These are phyloP conservation scores for Eleginops maclovinus DNA, from an alignment of 2,113 vertebrate genomes.

Conservation along the genomic window DNA sequence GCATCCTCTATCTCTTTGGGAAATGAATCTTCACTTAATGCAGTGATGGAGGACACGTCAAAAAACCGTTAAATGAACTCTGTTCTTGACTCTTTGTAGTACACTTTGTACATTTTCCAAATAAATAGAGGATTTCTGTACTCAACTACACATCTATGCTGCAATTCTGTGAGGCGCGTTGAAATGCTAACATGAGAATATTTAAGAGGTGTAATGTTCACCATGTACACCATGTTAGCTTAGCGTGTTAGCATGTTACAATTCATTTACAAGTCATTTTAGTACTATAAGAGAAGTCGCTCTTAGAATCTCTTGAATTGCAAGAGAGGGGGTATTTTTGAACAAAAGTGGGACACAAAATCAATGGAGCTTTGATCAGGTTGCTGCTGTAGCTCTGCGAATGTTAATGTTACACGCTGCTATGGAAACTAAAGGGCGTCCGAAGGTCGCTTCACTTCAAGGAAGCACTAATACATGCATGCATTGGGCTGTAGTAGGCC, in stretches of 20 bases:
- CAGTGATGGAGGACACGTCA: background rate
- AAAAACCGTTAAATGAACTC: conserved; percentile 21
- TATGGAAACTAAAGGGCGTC: conserved; percentile 79
- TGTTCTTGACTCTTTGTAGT: background rate
- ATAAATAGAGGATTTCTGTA: background rate
- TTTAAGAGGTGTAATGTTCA: too few species aligned
- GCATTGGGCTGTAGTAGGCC: conserved; percentile 65
- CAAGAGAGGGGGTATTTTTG: conserved; percentile 38
- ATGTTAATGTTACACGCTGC: conserved; percentile 74
- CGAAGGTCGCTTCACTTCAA: conserved; percentile 76
- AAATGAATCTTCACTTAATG: conserved; percentile 17
- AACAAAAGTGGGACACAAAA: conserved; percentile 74
- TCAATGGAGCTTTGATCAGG: conserved; percentile 75
- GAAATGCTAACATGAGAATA: background rate
- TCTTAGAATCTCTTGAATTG: conserved; percentile 32
- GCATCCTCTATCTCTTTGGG: background rate
- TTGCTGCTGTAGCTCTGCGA: conserved; percentile 24
- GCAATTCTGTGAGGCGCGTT: too few species aligned
- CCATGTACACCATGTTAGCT: background rate
- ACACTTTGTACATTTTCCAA: too few species aligned
- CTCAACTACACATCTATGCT: background rate
- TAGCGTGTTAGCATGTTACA: background rate
- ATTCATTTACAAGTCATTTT: conserved; percentile 49
- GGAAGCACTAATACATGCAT: conserved; percentile 74
- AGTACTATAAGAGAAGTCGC: conserved; percentile 25